Base-by-base conservation (phyloP, 2,113 vertebrate species). In the Platysteira castanea region DNA sequence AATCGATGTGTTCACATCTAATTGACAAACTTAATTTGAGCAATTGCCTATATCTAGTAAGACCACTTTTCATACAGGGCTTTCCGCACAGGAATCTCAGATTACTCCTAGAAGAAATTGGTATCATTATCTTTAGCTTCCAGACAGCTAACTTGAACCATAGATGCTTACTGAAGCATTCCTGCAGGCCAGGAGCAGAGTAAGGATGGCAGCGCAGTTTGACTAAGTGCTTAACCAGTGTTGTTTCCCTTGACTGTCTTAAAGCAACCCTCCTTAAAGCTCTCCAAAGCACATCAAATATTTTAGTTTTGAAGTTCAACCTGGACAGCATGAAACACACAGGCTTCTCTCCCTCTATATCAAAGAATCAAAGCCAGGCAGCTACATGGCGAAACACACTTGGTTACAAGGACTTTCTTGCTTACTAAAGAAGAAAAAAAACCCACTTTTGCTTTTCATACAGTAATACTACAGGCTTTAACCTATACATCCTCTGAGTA, bases 21-120 rank as follows among this genome's bases (percentile, higher is more conserved):
- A 89, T 59, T 82, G 84, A 82, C 56, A 94, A 56, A 22, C 30
- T 75, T 91, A 90, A 92, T 95, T 92, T 81, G 44, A 90, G 60
- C 49, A 84, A 31, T 50, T 77, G 47, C 20, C 44, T 89, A n/a
- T 54, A 60, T 46, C 84, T 81, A 57, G 31, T 67, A 94, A 79
- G 41, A 44, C 13, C 47, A 70, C 68, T 89, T 94, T 80, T 86
- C 59, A 65, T 90, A 50, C 13, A 80, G 11, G 50, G 19, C 28
- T 84, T 92, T 89, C 60, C 1, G 27, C 76, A 80, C 1, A 11
- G 71, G 73, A 79, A 89, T 64, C 57, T 96, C 81, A 53, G 20
- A 75, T 91, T 84, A 75, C 49, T 57, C 44, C 49, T 54, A 13
- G 57, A 87, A 85, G 54, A 89, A 84, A 78, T 73, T 31, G 47